Conservation (phyloP, 1,140 invertebrate species). For the Chionoecetes opilio region DNA sequence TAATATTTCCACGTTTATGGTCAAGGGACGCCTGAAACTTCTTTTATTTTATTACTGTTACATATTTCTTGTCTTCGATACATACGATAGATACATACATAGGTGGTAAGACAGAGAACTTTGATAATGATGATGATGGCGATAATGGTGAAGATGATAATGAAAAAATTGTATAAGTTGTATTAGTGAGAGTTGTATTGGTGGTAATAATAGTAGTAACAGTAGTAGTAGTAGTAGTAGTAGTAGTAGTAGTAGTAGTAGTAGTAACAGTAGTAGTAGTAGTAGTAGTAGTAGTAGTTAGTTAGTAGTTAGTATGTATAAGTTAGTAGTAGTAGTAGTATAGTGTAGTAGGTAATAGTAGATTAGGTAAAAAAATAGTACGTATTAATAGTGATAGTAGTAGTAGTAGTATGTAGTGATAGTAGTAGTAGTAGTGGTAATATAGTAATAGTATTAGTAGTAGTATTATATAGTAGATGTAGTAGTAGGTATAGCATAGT, state of each 20-base stretch:
- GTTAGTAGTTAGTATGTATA: neutral
- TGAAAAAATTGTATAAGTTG: neutral
- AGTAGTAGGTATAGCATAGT: neutral
- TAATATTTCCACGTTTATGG: too few relatives aligned
- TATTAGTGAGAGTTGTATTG: neutral
- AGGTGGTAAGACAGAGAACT: too few relatives aligned
- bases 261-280: neutral
- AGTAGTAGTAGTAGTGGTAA: neutral
- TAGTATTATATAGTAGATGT: constrained; percentile 7
- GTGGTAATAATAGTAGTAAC: neutral
- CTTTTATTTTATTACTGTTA: too few relatives aligned
- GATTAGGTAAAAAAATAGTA: too few relatives aligned
- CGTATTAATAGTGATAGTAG: too few relatives aligned
- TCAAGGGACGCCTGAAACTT: too few relatives aligned
- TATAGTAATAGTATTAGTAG: constrained; percentile 5
- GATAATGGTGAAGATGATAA: neutral
- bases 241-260: constrained; percentile 10
- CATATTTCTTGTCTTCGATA: too few relatives aligned
- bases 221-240: neutral
- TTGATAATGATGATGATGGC: neutral
- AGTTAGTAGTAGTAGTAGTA: neutral
- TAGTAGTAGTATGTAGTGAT: neutral
- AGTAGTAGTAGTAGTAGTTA: neutral
- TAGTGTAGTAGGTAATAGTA: neutral
- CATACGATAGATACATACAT: too few relatives aligned